Conservation (phyloP, 2,797 vertebrate species). For the Chaunax sp. region DNA sequence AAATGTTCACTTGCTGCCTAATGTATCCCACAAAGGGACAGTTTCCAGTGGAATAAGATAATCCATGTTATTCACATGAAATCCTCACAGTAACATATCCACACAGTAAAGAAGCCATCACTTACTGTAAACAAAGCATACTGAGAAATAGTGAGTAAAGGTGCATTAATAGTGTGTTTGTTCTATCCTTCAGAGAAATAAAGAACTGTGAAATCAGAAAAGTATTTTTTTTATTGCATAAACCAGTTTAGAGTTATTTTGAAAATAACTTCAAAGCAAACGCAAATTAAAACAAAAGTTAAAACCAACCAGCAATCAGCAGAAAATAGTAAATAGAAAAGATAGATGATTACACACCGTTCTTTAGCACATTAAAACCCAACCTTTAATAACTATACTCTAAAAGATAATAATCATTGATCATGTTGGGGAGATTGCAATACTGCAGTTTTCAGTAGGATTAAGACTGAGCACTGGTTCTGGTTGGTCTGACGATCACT, state of each 20-base stretch:
- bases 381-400: not conserved
- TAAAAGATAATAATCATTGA: not conserved
- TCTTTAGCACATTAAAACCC: not conserved
- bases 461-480: slow-evolving; percentile 45
- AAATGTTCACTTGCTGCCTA: no score
- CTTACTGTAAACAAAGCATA: not conserved
- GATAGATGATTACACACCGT: not conserved
- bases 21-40: no score
- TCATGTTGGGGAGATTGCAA: not conserved
- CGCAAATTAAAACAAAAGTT: not conserved
- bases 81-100: not conserved
- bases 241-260: not conserved
- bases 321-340: not conserved
- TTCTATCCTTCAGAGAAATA: not conserved
- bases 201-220: not conserved
- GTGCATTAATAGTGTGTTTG: not conserved
- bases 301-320: not conserved
- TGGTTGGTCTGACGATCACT: slow-evolving; percentile 75
- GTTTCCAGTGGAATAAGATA: no score
- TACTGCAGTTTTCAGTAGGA: not conserved
- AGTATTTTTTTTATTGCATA: slow-evolving; percentile 15
- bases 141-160: not conserved
- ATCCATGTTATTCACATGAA: no score
- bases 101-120: not conserved
- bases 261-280: not conserved